Conservation (phyloP, 2,113 vertebrate genomes). For the Tor tambroides region DNA sequence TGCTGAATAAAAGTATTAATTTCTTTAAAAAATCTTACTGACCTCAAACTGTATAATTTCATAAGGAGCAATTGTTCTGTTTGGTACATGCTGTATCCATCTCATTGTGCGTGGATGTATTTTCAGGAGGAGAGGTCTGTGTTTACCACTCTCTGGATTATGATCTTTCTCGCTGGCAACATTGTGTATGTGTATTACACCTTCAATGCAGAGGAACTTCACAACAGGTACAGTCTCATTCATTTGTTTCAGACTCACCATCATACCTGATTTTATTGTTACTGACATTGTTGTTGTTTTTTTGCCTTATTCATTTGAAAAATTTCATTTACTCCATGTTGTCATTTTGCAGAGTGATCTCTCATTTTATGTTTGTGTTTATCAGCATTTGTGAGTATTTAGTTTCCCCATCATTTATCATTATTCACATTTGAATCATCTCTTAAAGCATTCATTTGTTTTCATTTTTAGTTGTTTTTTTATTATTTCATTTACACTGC, state of each 20-base stretch:
- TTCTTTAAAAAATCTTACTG: background rate
- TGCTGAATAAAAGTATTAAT: too few species aligned
- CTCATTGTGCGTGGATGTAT: conserved; percentile 22
- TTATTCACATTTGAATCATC: conserved; percentile 38
- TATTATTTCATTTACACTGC: background rate
- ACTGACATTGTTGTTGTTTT: background rate
- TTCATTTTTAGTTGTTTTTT: too few species aligned
- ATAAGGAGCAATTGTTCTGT: background rate
- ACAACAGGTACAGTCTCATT: conserved; percentile 82
- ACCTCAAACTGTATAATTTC: background rate
- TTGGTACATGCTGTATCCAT: background rate
- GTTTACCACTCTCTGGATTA: conserved; percentile 88
- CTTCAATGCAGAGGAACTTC: conserved; percentile 90
- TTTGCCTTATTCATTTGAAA: conserved; percentile 25
- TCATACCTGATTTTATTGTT: background rate
- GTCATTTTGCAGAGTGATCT: conserved; percentile 27
- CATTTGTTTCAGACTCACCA: background rate
- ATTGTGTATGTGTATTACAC: conserved; percentile 92
- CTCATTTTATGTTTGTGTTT: conserved; percentile 77
- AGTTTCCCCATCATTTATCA: conserved; percentile 47
- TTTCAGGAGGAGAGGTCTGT: conserved; percentile 92
- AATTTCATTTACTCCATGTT: conserved; percentile 26
- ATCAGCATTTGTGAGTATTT: conserved; percentile 85
- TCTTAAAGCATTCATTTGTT: conserved; percentile 6
- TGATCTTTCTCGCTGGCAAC: conserved; percentile 89